These are phyloP conservation scores for Chalcosyrphus nemorum DNA, from an alignment of 2,888 invertebrate species.

Conservation along the genomic window DNA sequence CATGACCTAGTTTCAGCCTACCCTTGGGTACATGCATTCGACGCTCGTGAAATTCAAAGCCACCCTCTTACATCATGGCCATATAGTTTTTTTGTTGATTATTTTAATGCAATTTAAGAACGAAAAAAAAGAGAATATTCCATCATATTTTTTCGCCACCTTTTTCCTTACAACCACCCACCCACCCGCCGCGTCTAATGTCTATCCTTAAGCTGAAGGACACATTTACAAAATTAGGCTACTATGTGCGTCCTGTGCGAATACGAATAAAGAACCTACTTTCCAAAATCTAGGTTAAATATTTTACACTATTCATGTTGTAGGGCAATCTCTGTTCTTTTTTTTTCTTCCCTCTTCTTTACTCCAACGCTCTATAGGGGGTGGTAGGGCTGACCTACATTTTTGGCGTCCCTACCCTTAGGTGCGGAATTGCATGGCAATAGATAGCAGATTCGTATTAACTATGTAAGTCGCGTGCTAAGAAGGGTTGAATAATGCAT, in stretches of 20 bases:
- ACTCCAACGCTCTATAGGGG: not conserved
- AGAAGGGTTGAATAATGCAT: conserved; percentile 13
- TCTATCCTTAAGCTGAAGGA: conserved; percentile 34
- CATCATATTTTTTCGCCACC: conserved; percentile 25
- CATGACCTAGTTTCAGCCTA: conserved; percentile 68
- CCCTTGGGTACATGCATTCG: conserved; percentile 59
- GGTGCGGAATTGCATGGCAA: conserved; percentile 18
- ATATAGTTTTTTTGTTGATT: not conserved
- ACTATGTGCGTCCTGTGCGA: conserved; percentile 35
- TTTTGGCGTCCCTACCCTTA: conserved; percentile 19
- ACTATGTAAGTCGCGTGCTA: not conserved
- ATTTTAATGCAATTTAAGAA: conserved; percentile 35
- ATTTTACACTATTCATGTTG: conserved; percentile 57
- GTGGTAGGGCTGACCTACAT: conserved; percentile 52
- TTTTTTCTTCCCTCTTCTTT: not conserved
- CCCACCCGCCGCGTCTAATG: not conserved
- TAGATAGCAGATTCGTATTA: conserved; percentile 11
- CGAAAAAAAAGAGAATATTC: conserved; percentile 1
- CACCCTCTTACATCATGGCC: not conserved
- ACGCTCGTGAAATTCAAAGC: conserved; percentile 31
- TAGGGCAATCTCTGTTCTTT: conserved; percentile 22
- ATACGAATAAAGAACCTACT: not conserved
- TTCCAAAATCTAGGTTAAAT: conserved; percentile 53
- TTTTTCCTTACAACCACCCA: not conserved
- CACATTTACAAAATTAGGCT: conserved; percentile 37